Evolutionary conservation across 2,113 vertebrate genomes (phyloP).

Genomic region (Neogale vison): DNA sequence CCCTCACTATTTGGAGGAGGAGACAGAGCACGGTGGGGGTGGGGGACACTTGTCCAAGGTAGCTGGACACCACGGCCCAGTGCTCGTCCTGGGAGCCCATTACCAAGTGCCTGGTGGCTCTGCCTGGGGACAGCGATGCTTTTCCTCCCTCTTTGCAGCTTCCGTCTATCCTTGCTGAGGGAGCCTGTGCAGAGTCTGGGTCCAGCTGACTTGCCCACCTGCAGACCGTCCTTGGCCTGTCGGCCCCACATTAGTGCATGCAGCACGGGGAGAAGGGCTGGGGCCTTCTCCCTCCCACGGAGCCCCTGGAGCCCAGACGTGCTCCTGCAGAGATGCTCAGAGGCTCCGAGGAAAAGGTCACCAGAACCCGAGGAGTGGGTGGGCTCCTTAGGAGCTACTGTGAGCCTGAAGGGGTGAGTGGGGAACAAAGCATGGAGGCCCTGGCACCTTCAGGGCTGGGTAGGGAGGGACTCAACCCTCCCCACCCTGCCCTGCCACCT

Average conservation of each 20-base stretch:
- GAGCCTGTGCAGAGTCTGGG: not conserved
- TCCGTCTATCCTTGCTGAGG: not conserved
- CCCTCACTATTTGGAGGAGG: too few relatives aligned
- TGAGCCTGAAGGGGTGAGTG: too few relatives aligned
- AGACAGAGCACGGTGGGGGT: rapidly evolving
- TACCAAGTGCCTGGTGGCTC: not conserved
- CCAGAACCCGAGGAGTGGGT: not conserved
- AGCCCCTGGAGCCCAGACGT: rapidly evolving
- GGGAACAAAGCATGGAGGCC: too few relatives aligned
- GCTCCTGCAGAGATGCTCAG: not conserved
- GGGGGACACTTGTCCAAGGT: not conserved
- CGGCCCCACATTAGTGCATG: rapidly evolving
- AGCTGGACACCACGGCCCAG: not conserved
- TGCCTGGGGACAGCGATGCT: too few relatives aligned
- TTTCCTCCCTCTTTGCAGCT: not conserved
- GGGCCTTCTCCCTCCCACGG: not conserved
- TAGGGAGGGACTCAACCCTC: too few relatives aligned
- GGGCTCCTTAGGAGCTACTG: too few relatives aligned
- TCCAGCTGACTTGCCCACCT: not conserved
- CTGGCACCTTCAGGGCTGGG: too few relatives aligned
- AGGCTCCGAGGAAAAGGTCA: not conserved
- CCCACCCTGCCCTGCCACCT: too few relatives aligned
- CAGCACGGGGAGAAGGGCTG: not conserved
- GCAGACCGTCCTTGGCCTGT: not conserved
- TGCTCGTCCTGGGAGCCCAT: not conserved